A percentile compares a stretch with the other conserved stretches of the same genome.
phyloP scores from a whole-genome alignment of 2,113 vertebrate genomes.

The Cygnus atratus region DNA sequence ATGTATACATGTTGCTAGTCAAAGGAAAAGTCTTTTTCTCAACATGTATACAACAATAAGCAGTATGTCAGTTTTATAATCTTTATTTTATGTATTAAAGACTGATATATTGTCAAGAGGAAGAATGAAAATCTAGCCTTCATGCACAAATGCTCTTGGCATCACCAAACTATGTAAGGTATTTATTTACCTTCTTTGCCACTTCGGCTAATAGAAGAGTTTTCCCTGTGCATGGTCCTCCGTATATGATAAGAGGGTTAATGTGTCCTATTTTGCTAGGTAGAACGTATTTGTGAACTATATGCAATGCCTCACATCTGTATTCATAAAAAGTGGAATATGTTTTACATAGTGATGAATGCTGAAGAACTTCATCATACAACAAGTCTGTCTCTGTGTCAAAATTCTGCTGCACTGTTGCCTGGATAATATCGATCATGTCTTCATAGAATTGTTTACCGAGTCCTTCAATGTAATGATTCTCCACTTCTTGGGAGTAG shows the following conservation, averaged over 20 bases:
- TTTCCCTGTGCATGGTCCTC: conserved; percentile 98
- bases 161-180: not conserved
- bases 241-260: conserved; percentile 89
- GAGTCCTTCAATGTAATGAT: conserved; percentile 96
- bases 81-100: not conserved
- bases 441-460: conserved; percentile 99
- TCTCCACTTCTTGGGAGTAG: conserved; percentile 96
- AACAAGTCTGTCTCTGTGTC: conserved; percentile 91
- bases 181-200: conserved; percentile 89
- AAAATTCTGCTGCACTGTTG: conserved; percentile 97
- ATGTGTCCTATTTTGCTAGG: conserved; percentile 87
- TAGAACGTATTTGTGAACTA: conserved; percentile 90
- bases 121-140: not conserved
- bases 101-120: not conserved
- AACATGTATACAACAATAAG: not conserved
- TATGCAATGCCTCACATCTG: conserved; percentile 88
- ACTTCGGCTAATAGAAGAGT: conserved; percentile 93
- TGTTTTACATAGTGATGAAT: conserved; percentile 92
- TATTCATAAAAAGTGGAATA: conserved; percentile 91
- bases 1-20: not conserved
- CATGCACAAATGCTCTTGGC: not conserved
- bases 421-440: conserved; percentile 98
- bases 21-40: not conserved
- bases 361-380: conserved; percentile 95
- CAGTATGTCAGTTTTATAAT: not conserved